Base-by-base conservation (phyloP, 2,113 vertebrate genomes). In the Sylvietta virens region DNA sequence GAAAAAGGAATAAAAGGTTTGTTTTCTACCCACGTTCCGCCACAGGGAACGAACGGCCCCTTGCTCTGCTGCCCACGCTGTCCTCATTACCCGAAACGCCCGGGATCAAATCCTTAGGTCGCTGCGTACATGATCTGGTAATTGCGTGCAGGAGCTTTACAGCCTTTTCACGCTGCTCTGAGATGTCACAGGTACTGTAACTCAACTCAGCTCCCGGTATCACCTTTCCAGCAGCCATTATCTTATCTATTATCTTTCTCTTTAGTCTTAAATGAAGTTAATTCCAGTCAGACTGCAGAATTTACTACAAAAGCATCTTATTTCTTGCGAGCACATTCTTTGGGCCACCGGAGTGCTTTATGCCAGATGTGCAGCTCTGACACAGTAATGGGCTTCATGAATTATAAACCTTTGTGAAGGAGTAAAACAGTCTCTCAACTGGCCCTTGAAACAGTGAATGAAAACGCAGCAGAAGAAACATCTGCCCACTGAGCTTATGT, bases 361-460 rank as follows among this genome's bases (percentile, higher is more conserved):
- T 66, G 81, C 80, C 85, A 92, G 83, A 96, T 91, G 90, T 70
- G 51, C 62, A 54, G 48, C 76, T 94, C 86, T 67, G 77, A 47
- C 31, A 33, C 44, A 66, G 73, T 33, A 84, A 84, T 21, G 37
- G 60, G n/a, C 72, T 94, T 88, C n/a, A 70, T 71, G 70, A 91
- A 94, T 94, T 91, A 70, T 61, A 95, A 95, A 90, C 65, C 64
- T 73, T 78, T 90, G 86, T 35, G 66, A 96, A 96, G 84, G 72
- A 95, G 72, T 74, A 86, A 92, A 96, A 71, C 61, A 88, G 42
- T 50, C 47, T 95, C 70, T 91, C 92, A 87, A 88, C 57, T 74
- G 82, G 56, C 87, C 85, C 92, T 91, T 79, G 85, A 71, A 95
- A 81, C 35, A 88, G 47, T 92, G 83, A 96, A 96, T 92, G 95